These are phyloP conservation scores for Polydrusus cervinus DNA, from an alignment of 2,888 invertebrate species.

Conservation along the genomic window DNA sequence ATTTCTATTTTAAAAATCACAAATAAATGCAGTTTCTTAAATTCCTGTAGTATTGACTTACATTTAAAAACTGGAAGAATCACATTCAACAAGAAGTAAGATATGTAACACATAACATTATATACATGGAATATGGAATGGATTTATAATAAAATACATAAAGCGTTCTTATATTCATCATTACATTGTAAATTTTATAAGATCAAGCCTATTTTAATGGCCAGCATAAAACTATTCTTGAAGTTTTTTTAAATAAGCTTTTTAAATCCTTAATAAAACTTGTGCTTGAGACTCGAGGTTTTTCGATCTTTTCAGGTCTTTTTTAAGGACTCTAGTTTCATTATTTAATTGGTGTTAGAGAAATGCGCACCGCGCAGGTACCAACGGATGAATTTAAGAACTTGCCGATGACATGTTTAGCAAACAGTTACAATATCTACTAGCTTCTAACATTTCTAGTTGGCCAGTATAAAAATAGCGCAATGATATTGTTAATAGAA, in stretches of 20 bases:
- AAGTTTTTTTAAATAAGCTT: too few relatives aligned
- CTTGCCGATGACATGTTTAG: neutral
- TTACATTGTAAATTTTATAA: too few relatives aligned
- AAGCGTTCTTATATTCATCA: too few relatives aligned
- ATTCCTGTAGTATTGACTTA: conserved; percentile 3
- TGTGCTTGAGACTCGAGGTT: too few relatives aligned
- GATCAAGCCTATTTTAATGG: too few relatives aligned
- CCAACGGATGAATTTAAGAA: too few relatives aligned
- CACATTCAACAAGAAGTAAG: conserved; percentile 27
- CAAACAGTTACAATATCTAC: conserved; percentile 20
- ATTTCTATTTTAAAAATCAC: conserved; percentile 7
- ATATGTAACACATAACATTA: conserved; percentile 21
- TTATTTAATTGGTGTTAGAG: too few relatives aligned
- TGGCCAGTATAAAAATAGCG: conserved; percentile 15
- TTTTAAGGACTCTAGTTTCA: too few relatives aligned
- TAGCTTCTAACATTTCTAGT: neutral
- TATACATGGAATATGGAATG: conserved; percentile 38
- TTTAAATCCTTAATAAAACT: too few relatives aligned
- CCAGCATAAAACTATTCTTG: too few relatives aligned
- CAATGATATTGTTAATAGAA: neutral
- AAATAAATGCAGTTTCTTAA: conserved; percentile 11
- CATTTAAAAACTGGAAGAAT: conserved; percentile 21
- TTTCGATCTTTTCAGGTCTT: too few relatives aligned
- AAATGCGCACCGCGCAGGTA: too few relatives aligned
- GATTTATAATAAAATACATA: conserved; percentile 16